Base-by-base conservation (phyloP, 2,888 invertebrate genomes). In the Thecophora atra region DNA sequence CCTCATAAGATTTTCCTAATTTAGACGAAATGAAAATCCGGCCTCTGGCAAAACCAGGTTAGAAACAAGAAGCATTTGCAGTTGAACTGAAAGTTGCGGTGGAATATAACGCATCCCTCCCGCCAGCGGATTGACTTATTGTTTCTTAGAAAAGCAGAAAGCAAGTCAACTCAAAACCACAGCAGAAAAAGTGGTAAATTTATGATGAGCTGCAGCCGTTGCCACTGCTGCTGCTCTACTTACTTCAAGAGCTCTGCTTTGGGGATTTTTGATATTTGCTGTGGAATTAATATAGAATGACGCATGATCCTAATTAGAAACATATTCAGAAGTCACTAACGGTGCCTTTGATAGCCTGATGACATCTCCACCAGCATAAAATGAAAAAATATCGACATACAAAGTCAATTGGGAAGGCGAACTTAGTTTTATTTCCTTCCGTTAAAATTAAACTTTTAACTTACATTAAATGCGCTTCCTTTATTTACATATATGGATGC, bases 1-100 rank as follows among this genome's bases (percentile, higher is more conserved):
- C 37, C 42, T 63, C 42, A 63, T 63, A 63, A 37, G 19, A 63
- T 63, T 63, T 63, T 63, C 63, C 37, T 42, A 63, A 63, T 63
- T 63, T 63, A 21, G 42, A 42, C 42, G 42, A 17, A 37, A 63
- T 63, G 63, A 63, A 63, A 63, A 63, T 63, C 19, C 42, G 30
- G 42, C 63, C 37, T 44, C 11, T 11, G 63, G 42, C 42, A 42
- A 6, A 26, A 8, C 28, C n/a, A n/a, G 8, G 15, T 19, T 37
- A 21, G 37, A 17, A 63, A 21, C 13, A 13, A 15, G 21, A 37
- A 37, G 42, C 15, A 21, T 63, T n/a, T 37, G 44, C 8, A 63
- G 15, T 19, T 63, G 37, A 37, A 15, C 13, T 19, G 0, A 15
- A 37, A 28, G 37, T 21, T 11, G 26, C 3, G 3, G 30, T 19